phyloP scores from a whole-genome alignment of 2,113 vertebrate genomes.

The Mirounga angustirostris region DNA sequence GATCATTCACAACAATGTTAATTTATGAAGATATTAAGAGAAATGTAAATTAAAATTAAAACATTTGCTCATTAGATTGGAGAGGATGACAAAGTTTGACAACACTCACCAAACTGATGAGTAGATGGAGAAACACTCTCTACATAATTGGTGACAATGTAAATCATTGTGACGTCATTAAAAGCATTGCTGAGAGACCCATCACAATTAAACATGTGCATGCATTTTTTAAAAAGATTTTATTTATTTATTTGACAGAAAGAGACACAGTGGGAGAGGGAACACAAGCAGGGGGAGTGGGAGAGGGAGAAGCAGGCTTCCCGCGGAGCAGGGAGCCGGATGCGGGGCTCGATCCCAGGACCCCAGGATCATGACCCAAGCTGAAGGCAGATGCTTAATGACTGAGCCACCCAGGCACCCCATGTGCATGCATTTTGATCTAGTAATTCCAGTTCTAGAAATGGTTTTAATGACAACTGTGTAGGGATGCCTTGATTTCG shows the following conservation, averaged over 20 bases:
- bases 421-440: neutral
- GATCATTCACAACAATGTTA: neutral
- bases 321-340: no score
- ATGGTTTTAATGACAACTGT: neutral
- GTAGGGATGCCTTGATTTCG: no score
- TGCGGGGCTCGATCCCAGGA: no score
- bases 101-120: neutral
- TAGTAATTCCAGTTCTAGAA: neutral
- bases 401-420: no score
- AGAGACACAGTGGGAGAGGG: no score
- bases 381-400: no score
- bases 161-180: neutral
- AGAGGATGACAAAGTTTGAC: neutral
- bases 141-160: neutral
- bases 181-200: neutral
- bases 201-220: neutral
- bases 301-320: no score
- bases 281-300: no score
- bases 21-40: neutral
- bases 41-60: neutral
- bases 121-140: neutral
- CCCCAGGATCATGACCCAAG: no score
- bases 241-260: no score
- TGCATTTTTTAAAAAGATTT: neutral
- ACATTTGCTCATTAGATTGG: neutral